A percentile compares a stretch with the other conserved stretches of the same genome.
Conservation (phyloP, 53 echinoderm and acorn worm species). For the Zoroaster sp. region DNA sequence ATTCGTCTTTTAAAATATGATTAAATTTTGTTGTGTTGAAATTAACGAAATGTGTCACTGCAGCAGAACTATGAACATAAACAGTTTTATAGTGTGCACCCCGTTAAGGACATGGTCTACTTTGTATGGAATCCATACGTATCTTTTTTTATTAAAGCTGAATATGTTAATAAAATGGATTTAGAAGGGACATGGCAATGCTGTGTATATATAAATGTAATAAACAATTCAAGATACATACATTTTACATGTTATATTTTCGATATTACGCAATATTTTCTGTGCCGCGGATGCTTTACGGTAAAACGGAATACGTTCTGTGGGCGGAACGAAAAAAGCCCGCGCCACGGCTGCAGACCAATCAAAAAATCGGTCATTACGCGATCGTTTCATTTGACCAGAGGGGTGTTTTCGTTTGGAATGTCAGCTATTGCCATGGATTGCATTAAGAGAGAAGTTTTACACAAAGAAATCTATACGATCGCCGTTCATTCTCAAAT, state of each 20-base stretch:
- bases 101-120: not conserved
- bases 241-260: not conserved
- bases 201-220: not conserved
- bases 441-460: not conserved
- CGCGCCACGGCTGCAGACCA: conserved; percentile 22
- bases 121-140: not conserved
- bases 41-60: too few relatives aligned
- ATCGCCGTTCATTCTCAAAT: not conserved
- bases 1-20: too few relatives aligned
- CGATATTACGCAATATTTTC: conserved; percentile 5
- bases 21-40: too few relatives aligned
- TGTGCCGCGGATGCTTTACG: not conserved
- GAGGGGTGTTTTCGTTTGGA: conserved; percentile 26
- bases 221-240: not conserved
- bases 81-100: conserved; percentile 18
- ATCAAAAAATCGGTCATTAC: conserved; percentile 6
- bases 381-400: conserved; percentile 5
- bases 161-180: not conserved
- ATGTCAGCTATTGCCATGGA: not conserved
- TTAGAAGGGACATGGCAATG: not conserved
- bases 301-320: not conserved
- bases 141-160: not conserved
- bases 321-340: conserved; percentile 37
- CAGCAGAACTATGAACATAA: not conserved
- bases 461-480: conserved; percentile 6